Conservation (phyloP, 2,888 invertebrate species). For the Drosophila falleni region DNA sequence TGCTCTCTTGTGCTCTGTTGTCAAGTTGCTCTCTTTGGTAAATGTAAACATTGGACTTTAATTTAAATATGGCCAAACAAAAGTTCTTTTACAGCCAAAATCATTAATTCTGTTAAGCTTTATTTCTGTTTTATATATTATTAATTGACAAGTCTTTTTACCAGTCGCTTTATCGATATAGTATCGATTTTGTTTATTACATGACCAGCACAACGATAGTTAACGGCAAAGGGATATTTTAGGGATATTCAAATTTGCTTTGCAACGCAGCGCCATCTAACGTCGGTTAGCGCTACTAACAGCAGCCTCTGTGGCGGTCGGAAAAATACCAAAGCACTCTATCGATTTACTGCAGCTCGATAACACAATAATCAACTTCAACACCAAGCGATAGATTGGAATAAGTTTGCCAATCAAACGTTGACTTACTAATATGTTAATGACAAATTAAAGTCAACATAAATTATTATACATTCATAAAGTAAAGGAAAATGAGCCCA, state of each 20-base stretch:
- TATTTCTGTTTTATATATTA: too few species aligned
- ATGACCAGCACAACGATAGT: background rate
- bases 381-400: background rate
- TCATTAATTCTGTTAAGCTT: background rate
- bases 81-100: background rate
- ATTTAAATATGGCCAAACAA: constrained; percentile 14
- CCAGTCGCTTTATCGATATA: constrained; percentile 33
- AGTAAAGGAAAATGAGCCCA: background rate
- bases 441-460: background rate
- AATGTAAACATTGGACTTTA: constrained; percentile 54
- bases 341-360: too few species aligned
- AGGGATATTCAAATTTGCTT: constrained; percentile 9
- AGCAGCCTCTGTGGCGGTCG: too few species aligned
- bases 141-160: background rate
- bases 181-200: background rate
- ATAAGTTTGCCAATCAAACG: background rate
- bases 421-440: background rate
- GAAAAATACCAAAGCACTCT: too few species aligned
- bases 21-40: constrained; percentile 25
- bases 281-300: too few species aligned
- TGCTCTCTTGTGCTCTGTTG: constrained; percentile 3
- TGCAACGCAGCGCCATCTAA: constrained; percentile 24
- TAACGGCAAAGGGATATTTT: constrained; percentile 21
- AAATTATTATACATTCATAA: too few species aligned
- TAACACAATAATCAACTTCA: too few species aligned